phyloP scores from a whole-genome alignment of 2,888 invertebrate species.

The Orchesella flavescens region DNA sequence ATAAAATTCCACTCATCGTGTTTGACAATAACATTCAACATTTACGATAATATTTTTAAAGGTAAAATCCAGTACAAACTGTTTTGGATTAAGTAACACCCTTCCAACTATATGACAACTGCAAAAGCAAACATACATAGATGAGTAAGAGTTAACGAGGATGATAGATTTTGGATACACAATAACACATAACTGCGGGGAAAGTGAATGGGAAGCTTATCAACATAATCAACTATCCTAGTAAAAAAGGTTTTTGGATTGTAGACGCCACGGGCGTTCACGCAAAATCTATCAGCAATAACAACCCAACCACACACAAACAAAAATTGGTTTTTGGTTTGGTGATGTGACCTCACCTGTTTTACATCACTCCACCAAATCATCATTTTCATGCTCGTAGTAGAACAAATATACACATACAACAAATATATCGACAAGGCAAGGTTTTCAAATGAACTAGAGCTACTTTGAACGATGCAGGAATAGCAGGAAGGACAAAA shows the following conservation, averaged over 20 bases:
- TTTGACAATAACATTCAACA: constrained; percentile 31
- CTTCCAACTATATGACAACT: constrained; percentile 15
- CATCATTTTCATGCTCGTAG: background rate
- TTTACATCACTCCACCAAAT: constrained; percentile 39
- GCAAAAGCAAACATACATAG: background rate
- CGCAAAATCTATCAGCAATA: constrained; percentile 40
- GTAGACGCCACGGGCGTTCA: constrained; percentile 52
- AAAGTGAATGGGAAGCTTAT: too few species aligned
- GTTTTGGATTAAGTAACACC: constrained; percentile 6
- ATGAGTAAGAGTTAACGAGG: background rate
- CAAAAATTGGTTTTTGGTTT: constrained; percentile 19
- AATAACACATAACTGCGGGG: too few species aligned
- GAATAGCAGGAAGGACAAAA: constrained; percentile 37
- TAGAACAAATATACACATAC: constrained; percentile 14
- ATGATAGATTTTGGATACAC: background rate
- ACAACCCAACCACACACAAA: constrained; percentile 40
- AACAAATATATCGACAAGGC: background rate
- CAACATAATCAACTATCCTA: too few species aligned
- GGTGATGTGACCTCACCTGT: constrained; percentile 49
- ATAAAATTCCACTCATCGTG: constrained; percentile 29
- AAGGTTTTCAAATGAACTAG: constrained; percentile 12
- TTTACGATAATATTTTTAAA: constrained; percentile 31
- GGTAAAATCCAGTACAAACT: constrained; percentile 26
- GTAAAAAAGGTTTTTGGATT: background rate
- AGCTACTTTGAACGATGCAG: background rate